Base-by-base conservation (phyloP, 2,113 vertebrate species). In the Aspiorhynchus laticeps region DNA sequence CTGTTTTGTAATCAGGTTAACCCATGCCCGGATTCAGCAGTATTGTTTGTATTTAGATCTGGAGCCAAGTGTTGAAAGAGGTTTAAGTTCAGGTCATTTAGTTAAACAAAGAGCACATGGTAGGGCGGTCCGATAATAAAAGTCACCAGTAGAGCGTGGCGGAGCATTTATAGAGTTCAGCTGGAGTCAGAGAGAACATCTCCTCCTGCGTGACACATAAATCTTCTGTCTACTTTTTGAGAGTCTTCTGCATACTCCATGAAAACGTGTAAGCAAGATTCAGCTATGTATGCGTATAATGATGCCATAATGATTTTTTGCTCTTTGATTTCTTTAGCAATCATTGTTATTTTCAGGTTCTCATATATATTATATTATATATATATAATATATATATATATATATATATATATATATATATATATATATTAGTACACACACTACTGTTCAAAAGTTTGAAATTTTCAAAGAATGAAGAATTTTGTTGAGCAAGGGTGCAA, bases 1-100 rank as follows among this genome's bases (percentile, higher is more conserved):
- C 51, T 75, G 46, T 14, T 85, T 80, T 56, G 11, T 80, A 67
- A 84, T 82, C 41, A 77, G 8, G 61, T 17, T 89, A 80, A 86
- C 84, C 84, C 61, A 17, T 80, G 81, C 28, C 46, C 78, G 26
- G 21, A 90, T 86, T 75, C 87, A 33, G 69, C 84, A 46, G 85
- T 94, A 71, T 88, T 95, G 19, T 67, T 95, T 76, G 86, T 93
- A 80, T 90, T 92, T 0, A 65, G 83, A 4, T 4, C 65, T 11
- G 77, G 21, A 59, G 9, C 28, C 73, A 36, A 63, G 46, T 80
- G 46, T 21, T 48, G 51, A 79, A 75, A 82, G 33, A 73, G 74
- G 71, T 80, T 89, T 83, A 88, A 63, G 28, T 61, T 74, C 84
- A 73, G 65, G 84, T 85, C 19, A 63, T 76, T 76, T 75, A 48